These are phyloP conservation scores for Leptinotarsa tumamoca DNA, from an alignment of 2,888 invertebrate genomes.

Conservation along the genomic window DNA sequence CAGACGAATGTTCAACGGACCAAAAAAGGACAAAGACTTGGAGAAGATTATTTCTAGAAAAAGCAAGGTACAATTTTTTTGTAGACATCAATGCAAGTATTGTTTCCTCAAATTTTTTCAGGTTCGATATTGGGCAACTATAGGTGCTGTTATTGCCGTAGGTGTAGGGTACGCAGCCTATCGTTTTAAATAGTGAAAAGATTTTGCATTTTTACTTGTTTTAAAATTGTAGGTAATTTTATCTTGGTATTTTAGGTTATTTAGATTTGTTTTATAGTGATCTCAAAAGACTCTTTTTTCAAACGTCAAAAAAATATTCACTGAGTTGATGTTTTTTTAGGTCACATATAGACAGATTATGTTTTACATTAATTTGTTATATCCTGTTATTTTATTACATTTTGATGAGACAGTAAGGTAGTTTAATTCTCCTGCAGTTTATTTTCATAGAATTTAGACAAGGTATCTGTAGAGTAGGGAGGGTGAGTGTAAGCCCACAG, in stretches of 20 bases:
- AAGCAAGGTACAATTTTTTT: conserved; percentile 36
- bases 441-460: no score
- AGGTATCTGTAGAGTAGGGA: no score
- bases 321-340: background rate
- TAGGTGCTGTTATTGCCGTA: conserved; percentile 76
- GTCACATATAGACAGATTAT: background rate
- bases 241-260: conserved; percentile 21
- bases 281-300: background rate
- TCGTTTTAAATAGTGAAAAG: conserved; percentile 72
- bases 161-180: conserved; percentile 81
- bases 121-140: conserved; percentile 76
- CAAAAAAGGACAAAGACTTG: conserved; percentile 36
- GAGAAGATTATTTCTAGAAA: conserved; percentile 28
- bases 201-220: conserved; percentile 38
- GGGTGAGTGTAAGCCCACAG: no score
- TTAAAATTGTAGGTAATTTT: background rate
- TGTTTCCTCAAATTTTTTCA: conserved; percentile 53
- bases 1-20: conserved; percentile 66
- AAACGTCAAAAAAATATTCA: background rate
- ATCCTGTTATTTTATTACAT: conserved; percentile 8
- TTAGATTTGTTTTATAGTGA: conserved; percentile 3
- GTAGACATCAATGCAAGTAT: background rate
- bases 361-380: conserved; percentile 9
- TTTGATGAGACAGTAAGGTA: background rate
- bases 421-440: no score